Conservation (phyloP, 2,888 invertebrate genomes). For the Liodrosophila aerea region DNA sequence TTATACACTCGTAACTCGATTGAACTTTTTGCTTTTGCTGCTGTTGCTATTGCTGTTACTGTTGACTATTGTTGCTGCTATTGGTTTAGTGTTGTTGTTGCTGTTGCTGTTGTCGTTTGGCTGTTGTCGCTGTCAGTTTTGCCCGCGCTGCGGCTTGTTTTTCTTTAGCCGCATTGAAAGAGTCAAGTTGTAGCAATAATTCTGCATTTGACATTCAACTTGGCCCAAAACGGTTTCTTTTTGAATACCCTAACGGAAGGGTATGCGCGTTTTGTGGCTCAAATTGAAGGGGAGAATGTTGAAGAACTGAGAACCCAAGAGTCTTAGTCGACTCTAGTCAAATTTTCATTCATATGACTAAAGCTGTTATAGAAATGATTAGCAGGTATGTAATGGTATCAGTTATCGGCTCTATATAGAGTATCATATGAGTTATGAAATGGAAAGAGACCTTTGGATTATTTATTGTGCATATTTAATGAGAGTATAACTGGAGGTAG, state of each 20-base stretch:
- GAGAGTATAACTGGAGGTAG: too few species aligned
- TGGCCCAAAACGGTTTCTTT: conserved; percentile 62
- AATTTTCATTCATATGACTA: too few species aligned
- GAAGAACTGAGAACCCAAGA: too few species aligned
- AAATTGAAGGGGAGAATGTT: too few species aligned
- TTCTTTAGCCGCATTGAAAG: conserved; percentile 44
- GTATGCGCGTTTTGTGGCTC: too few species aligned
- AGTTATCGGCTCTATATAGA: too few species aligned
- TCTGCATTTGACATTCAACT: conserved; percentile 74
- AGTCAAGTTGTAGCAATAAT: conserved; percentile 73
- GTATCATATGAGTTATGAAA: too few species aligned
- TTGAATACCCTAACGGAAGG: not conserved
- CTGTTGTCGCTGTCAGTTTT: conserved; percentile 44
- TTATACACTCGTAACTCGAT: conserved; percentile 37
- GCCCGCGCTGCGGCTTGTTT: conserved; percentile 59
- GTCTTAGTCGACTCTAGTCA: too few species aligned
- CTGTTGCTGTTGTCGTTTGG: conserved; percentile 44
- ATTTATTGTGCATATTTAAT: too few species aligned
- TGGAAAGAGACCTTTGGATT: too few species aligned
- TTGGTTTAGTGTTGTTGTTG: conserved; percentile 46
- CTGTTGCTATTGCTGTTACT: conserved; percentile 41
- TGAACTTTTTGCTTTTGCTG: conserved; percentile 36
- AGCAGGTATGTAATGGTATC: too few species aligned
- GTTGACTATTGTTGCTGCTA: conserved; percentile 44
- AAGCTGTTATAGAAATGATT: too few species aligned